phyloP scores from a whole-genome alignment of 2,113 vertebrate genomes.

The Cyprinodon variegatus region DNA sequence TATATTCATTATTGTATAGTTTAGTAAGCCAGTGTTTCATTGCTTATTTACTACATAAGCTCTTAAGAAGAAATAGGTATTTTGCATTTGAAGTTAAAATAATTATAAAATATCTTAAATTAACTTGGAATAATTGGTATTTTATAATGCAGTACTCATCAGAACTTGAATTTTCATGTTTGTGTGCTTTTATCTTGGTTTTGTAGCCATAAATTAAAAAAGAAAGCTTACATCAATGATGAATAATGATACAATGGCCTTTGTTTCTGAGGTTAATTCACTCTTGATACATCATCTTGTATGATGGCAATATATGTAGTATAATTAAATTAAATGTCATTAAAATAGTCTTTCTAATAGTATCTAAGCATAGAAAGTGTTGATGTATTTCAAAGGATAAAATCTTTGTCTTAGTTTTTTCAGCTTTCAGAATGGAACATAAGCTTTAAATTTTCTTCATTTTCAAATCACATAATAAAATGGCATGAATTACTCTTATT shows the following conservation, averaged over 20 bases:
- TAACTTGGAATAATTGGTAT: background rate
- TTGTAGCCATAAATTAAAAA: background rate
- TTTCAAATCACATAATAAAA: background rate
- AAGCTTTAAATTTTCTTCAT: background rate
- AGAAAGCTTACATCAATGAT: background rate
- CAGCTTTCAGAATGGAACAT: background rate
- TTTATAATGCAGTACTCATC: background rate
- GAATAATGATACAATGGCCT: background rate
- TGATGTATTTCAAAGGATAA: background rate
- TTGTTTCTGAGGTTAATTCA: background rate
- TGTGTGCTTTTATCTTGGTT: background rate
- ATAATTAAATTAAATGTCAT: background rate
- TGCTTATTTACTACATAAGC: background rate
- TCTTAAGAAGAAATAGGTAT: background rate
- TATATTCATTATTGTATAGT: background rate
- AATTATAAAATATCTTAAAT: background rate
- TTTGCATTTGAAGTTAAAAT: background rate
- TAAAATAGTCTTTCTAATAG: background rate
- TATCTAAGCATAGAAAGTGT: background rate
- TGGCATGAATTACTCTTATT: background rate
- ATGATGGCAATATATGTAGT: background rate
- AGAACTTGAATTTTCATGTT: background rate
- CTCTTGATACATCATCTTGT: background rate
- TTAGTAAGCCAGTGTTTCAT: background rate
- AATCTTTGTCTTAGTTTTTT: background rate